phyloP scores from a whole-genome alignment of 2,888 invertebrate genomes.

The Amitus sp. region DNA sequence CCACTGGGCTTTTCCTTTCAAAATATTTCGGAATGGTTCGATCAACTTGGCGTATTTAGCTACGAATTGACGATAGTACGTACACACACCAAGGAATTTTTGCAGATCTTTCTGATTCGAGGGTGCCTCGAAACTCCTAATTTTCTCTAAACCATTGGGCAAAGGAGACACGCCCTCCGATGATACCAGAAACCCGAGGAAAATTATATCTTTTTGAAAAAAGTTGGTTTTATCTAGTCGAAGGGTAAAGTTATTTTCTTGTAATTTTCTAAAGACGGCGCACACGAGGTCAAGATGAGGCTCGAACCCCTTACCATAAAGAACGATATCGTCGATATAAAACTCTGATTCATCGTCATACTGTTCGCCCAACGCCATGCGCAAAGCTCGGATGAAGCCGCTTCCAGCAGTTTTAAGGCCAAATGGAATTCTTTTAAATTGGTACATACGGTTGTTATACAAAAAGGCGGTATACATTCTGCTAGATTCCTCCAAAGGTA shows the following conservation, averaged over 20 bases:
- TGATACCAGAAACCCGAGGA: slow-evolving; percentile 27
- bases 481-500: slow-evolving; percentile 30
- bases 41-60: slow-evolving; percentile 16
- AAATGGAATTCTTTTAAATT: slow-evolving; percentile 47
- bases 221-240: slow-evolving; percentile 43
- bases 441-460: slow-evolving; percentile 33
- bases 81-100: slow-evolving; percentile 33
- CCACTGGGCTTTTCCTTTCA: slow-evolving; percentile 21
- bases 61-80: slow-evolving; percentile 29
- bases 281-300: slow-evolving; percentile 41
- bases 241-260: slow-evolving; percentile 42
- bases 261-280: slow-evolving; percentile 32
- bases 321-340: slow-evolving; percentile 49
- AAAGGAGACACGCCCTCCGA: slow-evolving; percentile 13
- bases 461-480: slow-evolving; percentile 37
- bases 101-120: slow-evolving; percentile 43
- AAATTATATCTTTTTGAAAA: slow-evolving; percentile 12
- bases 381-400: slow-evolving; percentile 37
- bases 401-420: slow-evolving; percentile 43
- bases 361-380: slow-evolving; percentile 41
- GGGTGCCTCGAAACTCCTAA: slow-evolving; percentile 41
- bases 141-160: slow-evolving; percentile 26
- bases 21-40: slow-evolving; percentile 24
- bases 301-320: slow-evolving; percentile 4
- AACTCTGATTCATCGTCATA: slow-evolving; percentile 36